A percentile compares a stretch with the other conserved stretches of the same genome.
These are phyloP conservation scores for Typhlichthys eigenmanni DNA, from an alignment of 2,797 vertebrate species.

Conservation along the genomic window DNA sequence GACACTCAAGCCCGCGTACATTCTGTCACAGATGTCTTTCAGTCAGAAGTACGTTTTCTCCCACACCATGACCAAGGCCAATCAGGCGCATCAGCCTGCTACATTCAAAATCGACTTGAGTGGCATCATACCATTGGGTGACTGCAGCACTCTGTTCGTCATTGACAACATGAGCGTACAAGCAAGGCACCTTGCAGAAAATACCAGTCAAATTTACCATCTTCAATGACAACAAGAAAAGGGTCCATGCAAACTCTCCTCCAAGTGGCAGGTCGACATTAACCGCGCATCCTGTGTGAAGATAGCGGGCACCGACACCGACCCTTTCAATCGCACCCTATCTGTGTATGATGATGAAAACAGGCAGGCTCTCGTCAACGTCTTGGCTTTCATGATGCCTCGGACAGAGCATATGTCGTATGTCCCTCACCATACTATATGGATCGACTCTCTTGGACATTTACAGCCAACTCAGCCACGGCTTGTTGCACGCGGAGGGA, in stretches of 20 bases:
- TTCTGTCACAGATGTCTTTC: neutral
- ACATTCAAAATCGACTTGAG: neutral
- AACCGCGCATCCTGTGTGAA: neutral
- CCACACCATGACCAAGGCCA: slow-evolving; percentile 8
- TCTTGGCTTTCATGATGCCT: slow-evolving; percentile 15
- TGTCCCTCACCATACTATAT: slow-evolving; percentile 10
- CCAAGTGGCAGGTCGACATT: neutral
- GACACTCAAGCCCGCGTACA: too few relatives aligned
- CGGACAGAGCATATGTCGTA: neutral
- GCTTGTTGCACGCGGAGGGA: neutral
- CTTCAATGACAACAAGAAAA: neutral
- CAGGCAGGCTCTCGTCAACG: slow-evolving; percentile 4
- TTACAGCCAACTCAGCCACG: neutral
- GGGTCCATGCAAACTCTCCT: slow-evolving; percentile 9
- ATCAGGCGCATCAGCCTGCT: slow-evolving; percentile 2
- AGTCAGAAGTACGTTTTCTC: slow-evolving; percentile 12
- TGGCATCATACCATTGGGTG: neutral
- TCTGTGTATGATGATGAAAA: slow-evolving; percentile 3
- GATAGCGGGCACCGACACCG: slow-evolving; percentile 3
- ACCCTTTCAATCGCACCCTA: neutral
- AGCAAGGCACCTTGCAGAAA: slow-evolving; percentile 5
- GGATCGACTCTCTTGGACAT: neutral
- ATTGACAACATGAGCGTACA: slow-evolving; percentile 10
- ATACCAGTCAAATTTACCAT: slow-evolving; percentile 13
- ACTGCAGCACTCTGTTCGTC: slow-evolving; percentile 1